Base-by-base conservation (phyloP, 2,113 vertebrate genomes). In the Corythaeola cristata region DNA sequence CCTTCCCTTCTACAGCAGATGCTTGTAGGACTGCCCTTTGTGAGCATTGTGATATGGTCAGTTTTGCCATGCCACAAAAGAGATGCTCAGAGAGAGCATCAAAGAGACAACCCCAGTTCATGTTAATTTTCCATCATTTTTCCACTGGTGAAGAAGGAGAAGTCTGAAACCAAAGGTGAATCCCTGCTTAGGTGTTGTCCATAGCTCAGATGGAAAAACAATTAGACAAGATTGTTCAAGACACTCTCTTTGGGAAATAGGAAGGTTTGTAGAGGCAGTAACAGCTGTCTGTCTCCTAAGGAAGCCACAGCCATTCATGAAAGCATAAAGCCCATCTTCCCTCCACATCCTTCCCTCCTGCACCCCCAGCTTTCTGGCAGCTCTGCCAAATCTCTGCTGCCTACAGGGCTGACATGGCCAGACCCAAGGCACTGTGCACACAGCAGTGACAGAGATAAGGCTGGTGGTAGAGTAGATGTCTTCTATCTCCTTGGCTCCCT, bases 381-480 rank as follows among this genome's bases (percentile, higher is more conserved):
- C 53, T 79, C 66, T 79, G 59, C n/a, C 30, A 67, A 74, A 85
- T 30, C 66, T 90, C 68, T 93, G 58, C 87, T 77, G 27, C 30
- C n/a, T 45, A 16, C 69, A 56, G 59, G 59, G 56, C 28, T 81
- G 62, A 33, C 37, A 35, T 8, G 67, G 39, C 32, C 71, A 85
- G 85, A 88, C 45, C 22, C 63, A 63, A 63, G 62, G 53, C 0
- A 0, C 67, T 62, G 59, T 60, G 37, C 75, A 60, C 0, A 1
- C 33, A 87, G 59, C 23, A 88, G 60, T 6, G 47, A 78, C 86
- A 91, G 73, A 92, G 93, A 93, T 97, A 95, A 95, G 68, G 49
- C 37, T 0, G 0, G 6, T 59, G 58, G 73, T 88, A 86, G 15
- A 90, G 59, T 81, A 84, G 85, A 92, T 89, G 62, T 67, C 32